A percentile compares a stretch with the other conserved stretches of the same genome.
Conservation (phyloP, 2,888 invertebrate species). For the Megalurothrips usitatus region DNA sequence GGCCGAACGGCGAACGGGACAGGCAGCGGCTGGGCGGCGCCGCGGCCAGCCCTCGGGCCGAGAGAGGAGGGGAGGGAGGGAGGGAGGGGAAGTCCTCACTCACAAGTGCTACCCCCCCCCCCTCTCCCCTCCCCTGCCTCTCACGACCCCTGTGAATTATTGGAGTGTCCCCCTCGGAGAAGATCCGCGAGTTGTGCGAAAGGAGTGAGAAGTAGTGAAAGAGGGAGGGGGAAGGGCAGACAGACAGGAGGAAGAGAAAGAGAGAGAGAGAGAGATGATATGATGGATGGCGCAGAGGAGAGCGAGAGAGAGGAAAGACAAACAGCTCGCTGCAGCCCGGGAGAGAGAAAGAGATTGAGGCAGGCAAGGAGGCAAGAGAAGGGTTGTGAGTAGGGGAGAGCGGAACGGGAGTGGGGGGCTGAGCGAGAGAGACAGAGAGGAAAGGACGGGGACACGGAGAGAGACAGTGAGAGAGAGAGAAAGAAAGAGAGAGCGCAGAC, state of each 20-base stretch:
- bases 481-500: background rate
- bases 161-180: background rate
- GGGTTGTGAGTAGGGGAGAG: background rate
- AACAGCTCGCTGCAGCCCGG: background rate
- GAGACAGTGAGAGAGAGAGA: background rate
- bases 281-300: background rate
- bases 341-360: background rate
- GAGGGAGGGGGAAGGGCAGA: background rate
- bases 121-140: too few species aligned
- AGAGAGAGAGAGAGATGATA: background rate
- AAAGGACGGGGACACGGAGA: background rate
- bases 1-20: background rate
- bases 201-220: background rate
- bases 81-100: too few species aligned
- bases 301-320: background rate
- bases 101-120: too few species aligned
- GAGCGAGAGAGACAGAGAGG: background rate
- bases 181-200: background rate
- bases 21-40: background rate
- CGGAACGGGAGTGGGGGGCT: background rate
- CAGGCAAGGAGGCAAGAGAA: background rate
- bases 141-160: background rate
- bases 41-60: background rate
- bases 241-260: background rate
- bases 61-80: too few species aligned